These are phyloP conservation scores for Nemoura dubitans DNA, from an alignment of 2,888 invertebrate genomes.

Conservation along the genomic window DNA sequence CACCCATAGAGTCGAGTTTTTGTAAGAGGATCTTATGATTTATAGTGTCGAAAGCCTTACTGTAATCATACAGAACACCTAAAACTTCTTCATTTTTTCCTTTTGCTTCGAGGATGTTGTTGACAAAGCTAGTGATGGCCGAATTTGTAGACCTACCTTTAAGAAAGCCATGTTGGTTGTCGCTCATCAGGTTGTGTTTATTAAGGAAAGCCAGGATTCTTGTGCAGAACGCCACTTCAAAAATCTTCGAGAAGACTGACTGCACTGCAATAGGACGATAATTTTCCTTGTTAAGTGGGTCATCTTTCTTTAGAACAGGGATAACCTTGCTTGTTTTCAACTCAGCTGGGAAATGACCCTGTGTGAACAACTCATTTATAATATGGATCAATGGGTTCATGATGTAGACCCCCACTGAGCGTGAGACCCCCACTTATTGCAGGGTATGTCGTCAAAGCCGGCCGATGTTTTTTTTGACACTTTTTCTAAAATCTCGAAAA, in stretches of 20 bases:
- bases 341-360: not conserved
- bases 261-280: conserved; percentile 25
- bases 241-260: conserved; percentile 25
- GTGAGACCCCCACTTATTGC: too few species aligned
- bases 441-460: conserved; percentile 43
- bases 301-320: conserved; percentile 9
- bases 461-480: conserved; percentile 39
- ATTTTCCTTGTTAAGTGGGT: not conserved
- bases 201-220: not conserved
- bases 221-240: conserved; percentile 1
- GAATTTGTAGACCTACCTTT: not conserved
- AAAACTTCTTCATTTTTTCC: not conserved
- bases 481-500: not conserved
- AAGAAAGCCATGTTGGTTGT: conserved; percentile 21
- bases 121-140: not conserved
- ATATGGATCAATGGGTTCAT: not conserved
- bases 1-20: not conserved
- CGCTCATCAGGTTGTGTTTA: not conserved
- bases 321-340: not conserved
- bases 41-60: conserved; percentile 1
- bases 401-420: not conserved
- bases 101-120: not conserved
- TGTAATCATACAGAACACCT: conserved; percentile 3
- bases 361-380: not conserved
- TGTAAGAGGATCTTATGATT: not conserved